A percentile compares a stretch with the other conserved stretches of the same genome.
Conservation (phyloP, 2,113 vertebrate species). For the Nyctereutes procyonoides region DNA sequence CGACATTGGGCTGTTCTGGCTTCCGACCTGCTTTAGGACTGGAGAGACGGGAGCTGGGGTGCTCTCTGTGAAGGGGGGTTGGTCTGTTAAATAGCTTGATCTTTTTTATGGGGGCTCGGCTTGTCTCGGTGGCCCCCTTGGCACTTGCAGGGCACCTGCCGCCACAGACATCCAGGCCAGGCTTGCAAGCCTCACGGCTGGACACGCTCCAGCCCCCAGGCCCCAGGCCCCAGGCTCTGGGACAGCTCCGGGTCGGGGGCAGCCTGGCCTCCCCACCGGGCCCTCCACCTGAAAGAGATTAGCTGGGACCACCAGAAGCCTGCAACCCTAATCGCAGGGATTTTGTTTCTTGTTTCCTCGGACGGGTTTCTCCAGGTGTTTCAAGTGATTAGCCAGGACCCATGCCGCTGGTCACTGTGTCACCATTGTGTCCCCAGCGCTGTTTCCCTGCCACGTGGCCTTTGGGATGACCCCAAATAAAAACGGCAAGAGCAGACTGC, state of each 20-base stretch:
- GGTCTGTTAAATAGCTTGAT: constrained; percentile 84
- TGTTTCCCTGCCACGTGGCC: constrained; percentile 79
- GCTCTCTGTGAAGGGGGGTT: accelerated
- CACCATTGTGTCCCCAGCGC: constrained; percentile 82
- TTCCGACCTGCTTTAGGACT: background rate
- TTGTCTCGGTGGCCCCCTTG: constrained; percentile 72
- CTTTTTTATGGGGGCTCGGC: constrained; percentile 81
- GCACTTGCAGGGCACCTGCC: constrained; percentile 82
- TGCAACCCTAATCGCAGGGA: constrained; percentile 93
- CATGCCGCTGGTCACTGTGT: constrained; percentile 81
- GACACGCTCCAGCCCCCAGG: constrained; percentile 82
- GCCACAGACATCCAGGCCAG: constrained; percentile 83
- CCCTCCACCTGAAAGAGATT: constrained; percentile 99
- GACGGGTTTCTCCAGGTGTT: constrained; percentile 95
- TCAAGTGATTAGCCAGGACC: constrained; percentile 89
- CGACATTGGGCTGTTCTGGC: accelerated
- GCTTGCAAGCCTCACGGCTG: constrained; percentile 83
- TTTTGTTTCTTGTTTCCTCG: constrained; percentile 93
- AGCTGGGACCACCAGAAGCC: constrained; percentile 94
- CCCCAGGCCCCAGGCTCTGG: constrained; percentile 79
- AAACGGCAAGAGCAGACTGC: constrained; percentile 80
- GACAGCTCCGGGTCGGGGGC: constrained; percentile 69
- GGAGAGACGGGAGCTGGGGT: accelerated
- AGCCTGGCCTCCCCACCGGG: constrained; percentile 78
- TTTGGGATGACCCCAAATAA: constrained; percentile 87